A percentile compares a stretch with the other conserved stretches of the same genome.
These are phyloP conservation scores for Mastomys natalensis DNA, from an alignment of 2,113 vertebrate genomes.

Conservation along the genomic window DNA sequence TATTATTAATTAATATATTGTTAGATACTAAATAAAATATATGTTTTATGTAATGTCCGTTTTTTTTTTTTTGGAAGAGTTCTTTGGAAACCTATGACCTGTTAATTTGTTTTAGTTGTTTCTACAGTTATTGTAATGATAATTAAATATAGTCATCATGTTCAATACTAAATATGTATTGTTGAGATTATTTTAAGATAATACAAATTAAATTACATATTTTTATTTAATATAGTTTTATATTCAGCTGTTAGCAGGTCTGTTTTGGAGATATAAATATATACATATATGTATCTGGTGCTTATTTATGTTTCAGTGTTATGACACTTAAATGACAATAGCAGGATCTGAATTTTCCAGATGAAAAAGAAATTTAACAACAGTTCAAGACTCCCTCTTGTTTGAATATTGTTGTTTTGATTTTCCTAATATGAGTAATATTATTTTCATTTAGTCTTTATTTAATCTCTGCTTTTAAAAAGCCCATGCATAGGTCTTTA, in stretches of 20 bases:
- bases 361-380: background rate
- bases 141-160: background rate
- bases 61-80: background rate
- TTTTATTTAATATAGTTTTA: background rate
- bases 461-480: background rate
- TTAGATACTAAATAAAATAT: constrained; percentile 1
- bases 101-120: background rate
- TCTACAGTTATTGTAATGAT: background rate
- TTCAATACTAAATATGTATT: background rate
- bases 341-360: background rate
- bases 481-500: background rate
- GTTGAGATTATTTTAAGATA: background rate
- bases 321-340: background rate
- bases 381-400: background rate
- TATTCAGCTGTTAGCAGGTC: background rate
- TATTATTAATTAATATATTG: background rate
- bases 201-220: background rate
- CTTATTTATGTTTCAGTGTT: background rate
- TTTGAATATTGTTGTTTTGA: background rate
- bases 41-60: background rate
- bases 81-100: background rate
- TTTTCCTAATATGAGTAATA: constrained; percentile 19
- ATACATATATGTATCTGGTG: background rate
- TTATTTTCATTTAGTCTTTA: background rate
- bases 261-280: background rate